These are phyloP conservation scores for Drosophila birchii DNA, from an alignment of 2,888 invertebrate genomes.

Conservation along the genomic window DNA sequence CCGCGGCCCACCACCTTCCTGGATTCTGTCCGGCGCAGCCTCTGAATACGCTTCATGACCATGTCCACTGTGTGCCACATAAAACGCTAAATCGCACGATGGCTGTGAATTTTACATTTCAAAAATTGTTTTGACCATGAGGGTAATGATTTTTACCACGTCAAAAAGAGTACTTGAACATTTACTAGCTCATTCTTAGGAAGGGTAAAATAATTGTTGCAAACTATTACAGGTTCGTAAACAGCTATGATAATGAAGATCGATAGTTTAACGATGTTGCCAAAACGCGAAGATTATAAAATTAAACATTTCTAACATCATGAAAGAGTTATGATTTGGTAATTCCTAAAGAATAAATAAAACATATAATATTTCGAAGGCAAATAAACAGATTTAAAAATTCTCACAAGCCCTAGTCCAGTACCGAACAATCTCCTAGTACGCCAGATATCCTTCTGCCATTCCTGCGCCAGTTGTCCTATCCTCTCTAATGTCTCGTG, in stretches of 20 bases:
- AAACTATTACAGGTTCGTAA: neutral
- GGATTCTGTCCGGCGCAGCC: conserved; percentile 38
- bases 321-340: too few relatives aligned
- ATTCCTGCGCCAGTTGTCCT: conserved; percentile 48
- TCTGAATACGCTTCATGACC: conserved; percentile 74
- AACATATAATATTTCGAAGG: neutral
- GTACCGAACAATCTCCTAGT: neutral
- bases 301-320: too few relatives aligned
- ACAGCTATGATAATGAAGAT: neutral
- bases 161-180: neutral
- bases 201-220: neutral
- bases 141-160: too few relatives aligned
- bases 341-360: neutral
- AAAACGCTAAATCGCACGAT: conserved; percentile 18
- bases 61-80: conserved; percentile 19
- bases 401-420: neutral
- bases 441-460: neutral
- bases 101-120: neutral
- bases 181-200: neutral
- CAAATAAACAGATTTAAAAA: neutral
- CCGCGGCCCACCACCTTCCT: neutral
- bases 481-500: conserved; percentile 60
- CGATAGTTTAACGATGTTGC: too few relatives aligned
- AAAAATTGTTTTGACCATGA: neutral
- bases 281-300: too few relatives aligned